These are phyloP conservation scores for Dermochelys coriacea DNA, from an alignment of 2,797 vertebrate genomes.

Conservation along the genomic window DNA sequence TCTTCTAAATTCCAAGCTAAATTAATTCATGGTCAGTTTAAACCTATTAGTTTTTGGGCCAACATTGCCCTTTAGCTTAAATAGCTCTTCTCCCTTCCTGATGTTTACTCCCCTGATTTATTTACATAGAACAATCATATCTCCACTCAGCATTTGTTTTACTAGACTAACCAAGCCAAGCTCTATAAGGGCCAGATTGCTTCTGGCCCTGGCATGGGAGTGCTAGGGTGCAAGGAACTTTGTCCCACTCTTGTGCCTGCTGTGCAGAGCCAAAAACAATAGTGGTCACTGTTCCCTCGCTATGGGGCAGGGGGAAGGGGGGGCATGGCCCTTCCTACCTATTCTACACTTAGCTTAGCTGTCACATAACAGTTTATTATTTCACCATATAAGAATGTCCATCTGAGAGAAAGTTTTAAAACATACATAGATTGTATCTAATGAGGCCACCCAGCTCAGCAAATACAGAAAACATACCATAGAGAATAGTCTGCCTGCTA, in stretches of 20 bases:
- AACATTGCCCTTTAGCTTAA: not conserved
- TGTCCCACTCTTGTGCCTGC: not conserved
- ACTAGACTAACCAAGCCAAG: not conserved
- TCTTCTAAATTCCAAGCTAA: not conserved
- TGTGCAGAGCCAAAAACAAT: not conserved
- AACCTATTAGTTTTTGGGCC: not conserved
- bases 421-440: not conserved
- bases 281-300: not conserved
- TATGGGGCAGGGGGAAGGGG: accelerated
- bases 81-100: not conserved
- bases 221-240: not conserved
- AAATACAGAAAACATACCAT: not conserved
- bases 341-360: not conserved
- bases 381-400: not conserved
- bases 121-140: not conserved
- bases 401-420: not conserved
- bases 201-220: not conserved
- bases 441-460: not conserved
- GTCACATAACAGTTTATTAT: not conserved
- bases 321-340: not conserved
- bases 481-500: not conserved
- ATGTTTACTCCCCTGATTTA: not conserved
- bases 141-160: not conserved
- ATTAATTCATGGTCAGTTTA: not conserved
- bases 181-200: not conserved